Base-by-base conservation (phyloP, 2,797 vertebrate species). In the Rhinoraja longicauda region DNA sequence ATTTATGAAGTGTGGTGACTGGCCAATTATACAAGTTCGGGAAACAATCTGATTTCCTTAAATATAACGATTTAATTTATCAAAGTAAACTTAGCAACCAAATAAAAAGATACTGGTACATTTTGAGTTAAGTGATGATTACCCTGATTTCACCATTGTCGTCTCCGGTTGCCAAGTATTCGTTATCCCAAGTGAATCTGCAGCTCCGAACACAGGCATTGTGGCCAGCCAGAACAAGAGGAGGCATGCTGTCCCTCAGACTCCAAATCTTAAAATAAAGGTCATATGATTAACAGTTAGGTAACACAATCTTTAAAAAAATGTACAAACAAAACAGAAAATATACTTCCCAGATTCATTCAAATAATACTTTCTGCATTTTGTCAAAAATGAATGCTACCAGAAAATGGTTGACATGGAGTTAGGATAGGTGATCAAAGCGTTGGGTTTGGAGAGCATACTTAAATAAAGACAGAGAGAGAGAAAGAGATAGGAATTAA, bases 91-190 rank as follows among this genome's bases (percentile, higher is more conserved):
- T 26, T 39, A 53, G 45, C 10, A 73, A 72, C 45, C 4, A 73
- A 36, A 79, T 36, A 36, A 45, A 45, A 73, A 91, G 6, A 73
- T 29, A 91, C 70, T 91, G 45, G 7, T 15, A 12, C 24, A 91
- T 32, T 39, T 75, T 29, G 4, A 92, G 24, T 45, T 15, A 53
- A 75, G 13, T 92, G 39, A 92, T 57, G 45, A 39, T 26, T 95
- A 99, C 99, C 97, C 97, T 96, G 94, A 99, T 98, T 96, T 99
- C 98, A 94, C 98, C 98, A 3, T 98, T 97, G 96, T 99, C 98
- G 7, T 99, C 98, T 93, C 99, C 99, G 0, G 99, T 99, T 0
- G 98, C 98, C 88, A 99, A 94, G 2, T 96, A 94, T 57, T 94
- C 94, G 93, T 95, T 94, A 94, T 98, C 96, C 95, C 95, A 95